Percentiles rank a stretch among this genome's conserved stretches.
Evolutionary conservation across 2,113 vertebrate genomes (phyloP).

Genomic region (Puffinus mauretanicus): DNA sequence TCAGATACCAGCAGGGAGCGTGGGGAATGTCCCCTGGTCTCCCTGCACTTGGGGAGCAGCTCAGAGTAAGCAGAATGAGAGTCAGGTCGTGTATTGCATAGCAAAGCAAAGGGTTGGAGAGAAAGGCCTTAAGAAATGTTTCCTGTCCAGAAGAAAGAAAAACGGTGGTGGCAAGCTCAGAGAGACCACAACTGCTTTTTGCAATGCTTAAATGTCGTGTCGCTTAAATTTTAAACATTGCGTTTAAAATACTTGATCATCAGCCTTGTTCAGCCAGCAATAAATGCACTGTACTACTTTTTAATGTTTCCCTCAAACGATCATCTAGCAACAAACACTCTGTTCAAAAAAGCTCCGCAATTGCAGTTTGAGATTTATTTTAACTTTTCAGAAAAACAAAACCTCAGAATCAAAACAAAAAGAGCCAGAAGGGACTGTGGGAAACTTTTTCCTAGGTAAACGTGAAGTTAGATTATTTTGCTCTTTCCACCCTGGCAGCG

Average conservation of each 20-base stretch:
- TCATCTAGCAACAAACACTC: neutral
- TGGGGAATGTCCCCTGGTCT: neutral
- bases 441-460: constrained; percentile 22
- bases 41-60: neutral
- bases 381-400: constrained; percentile 41
- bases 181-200: neutral
- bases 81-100: neutral
- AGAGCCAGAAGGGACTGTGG: constrained; percentile 24
- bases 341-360: neutral
- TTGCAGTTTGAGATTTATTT: constrained; percentile 19
- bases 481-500: neutral
- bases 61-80: neutral
- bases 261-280: neutral
- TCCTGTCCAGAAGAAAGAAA: neutral
- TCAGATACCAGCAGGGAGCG: neutral
- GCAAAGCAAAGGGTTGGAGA: neutral
- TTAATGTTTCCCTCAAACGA: neutral
- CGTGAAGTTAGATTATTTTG: neutral
- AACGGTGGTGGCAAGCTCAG: neutral
- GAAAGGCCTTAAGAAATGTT: neutral
- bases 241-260: neutral
- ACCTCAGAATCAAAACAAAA: constrained; percentile 14
- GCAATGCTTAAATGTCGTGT: neutral
- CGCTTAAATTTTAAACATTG: neutral
- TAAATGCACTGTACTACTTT: neutral